Conservation (phyloP, 2,888 invertebrate genomes). For the Thereva unica region DNA sequence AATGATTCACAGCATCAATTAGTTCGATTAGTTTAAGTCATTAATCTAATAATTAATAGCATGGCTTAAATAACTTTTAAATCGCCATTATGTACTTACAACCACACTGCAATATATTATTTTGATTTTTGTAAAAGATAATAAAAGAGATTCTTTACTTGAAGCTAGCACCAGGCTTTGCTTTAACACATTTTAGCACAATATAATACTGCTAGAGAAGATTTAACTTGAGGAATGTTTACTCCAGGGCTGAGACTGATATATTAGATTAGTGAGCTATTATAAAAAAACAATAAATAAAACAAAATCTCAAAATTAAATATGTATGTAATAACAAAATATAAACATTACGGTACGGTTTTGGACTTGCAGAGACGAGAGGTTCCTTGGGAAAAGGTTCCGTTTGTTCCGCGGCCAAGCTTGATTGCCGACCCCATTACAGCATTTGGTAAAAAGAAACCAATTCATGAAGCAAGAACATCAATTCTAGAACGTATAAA, state of each 20-base stretch:
- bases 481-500: constrained; percentile 61
- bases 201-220: constrained; percentile 12
- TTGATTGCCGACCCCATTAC: constrained; percentile 83
- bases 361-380: constrained; percentile 69
- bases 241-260: background rate
- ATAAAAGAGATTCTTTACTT: too few species aligned
- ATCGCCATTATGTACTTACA: constrained; percentile 23
- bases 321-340: constrained; percentile 4
- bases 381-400: constrained; percentile 88
- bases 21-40: too few species aligned
- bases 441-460: constrained; percentile 73
- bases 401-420: constrained; percentile 83
- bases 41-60: constrained; percentile 1
- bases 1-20: too few species aligned
- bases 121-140: too few species aligned
- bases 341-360: constrained; percentile 24
- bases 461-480: constrained; percentile 51
- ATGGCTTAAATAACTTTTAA: constrained; percentile 13
- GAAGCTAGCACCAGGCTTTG: background rate
- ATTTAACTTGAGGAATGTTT: too few species aligned
- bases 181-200: constrained; percentile 11
- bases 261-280: constrained; percentile 23
- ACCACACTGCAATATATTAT: constrained; percentile 38
- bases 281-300: constrained; percentile 21
- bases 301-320: background rate